Evolutionary conservation across 2,888 invertebrate species (phyloP).

Genomic region (Neoscelio sp.): DNA sequence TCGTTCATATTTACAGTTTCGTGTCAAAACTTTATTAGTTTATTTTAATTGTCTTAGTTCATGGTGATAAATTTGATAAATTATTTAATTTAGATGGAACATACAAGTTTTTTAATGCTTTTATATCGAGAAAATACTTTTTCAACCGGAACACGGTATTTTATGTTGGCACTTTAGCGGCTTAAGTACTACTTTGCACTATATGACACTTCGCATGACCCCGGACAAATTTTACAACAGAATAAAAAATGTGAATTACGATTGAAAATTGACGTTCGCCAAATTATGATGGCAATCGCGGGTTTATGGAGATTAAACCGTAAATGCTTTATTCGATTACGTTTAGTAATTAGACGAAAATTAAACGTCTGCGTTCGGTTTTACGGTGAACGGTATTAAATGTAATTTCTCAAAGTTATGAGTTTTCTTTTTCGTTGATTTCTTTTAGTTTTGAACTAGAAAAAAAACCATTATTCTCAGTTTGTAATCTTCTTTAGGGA

Average conservation of each 20-base stretch:
- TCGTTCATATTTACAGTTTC: too few species aligned
- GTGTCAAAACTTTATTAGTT: too few species aligned
- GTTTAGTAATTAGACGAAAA: constrained; percentile 7
- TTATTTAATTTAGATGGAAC: background rate
- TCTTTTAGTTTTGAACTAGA: background rate
- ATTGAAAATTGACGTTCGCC: constrained; percentile 14
- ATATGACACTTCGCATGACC: constrained; percentile 16
- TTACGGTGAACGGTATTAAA: constrained; percentile 11
- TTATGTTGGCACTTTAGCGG: constrained; percentile 17
- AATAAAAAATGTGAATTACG: constrained; percentile 34
- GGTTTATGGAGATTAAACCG: constrained; percentile 21
- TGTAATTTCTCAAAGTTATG: constrained; percentile 13
- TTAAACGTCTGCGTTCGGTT: constrained; percentile 7
- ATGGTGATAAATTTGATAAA: too few species aligned
- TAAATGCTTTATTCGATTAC: constrained; percentile 24
- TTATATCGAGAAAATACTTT: constrained; percentile 20
- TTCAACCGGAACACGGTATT: constrained; percentile 11
- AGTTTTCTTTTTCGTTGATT: constrained; percentile 3
- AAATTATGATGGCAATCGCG: background rate
- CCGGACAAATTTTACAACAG: constrained; percentile 22
- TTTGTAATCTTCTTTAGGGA: constrained; percentile 20
- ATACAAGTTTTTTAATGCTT: background rate
- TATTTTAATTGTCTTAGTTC: too few species aligned
- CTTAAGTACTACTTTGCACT: constrained; percentile 29
- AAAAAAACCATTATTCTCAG: constrained; percentile 26